These are phyloP conservation scores for Hemistola chrysoprasaria DNA, from an alignment of 2,888 invertebrate genomes.

Conservation along the genomic window DNA sequence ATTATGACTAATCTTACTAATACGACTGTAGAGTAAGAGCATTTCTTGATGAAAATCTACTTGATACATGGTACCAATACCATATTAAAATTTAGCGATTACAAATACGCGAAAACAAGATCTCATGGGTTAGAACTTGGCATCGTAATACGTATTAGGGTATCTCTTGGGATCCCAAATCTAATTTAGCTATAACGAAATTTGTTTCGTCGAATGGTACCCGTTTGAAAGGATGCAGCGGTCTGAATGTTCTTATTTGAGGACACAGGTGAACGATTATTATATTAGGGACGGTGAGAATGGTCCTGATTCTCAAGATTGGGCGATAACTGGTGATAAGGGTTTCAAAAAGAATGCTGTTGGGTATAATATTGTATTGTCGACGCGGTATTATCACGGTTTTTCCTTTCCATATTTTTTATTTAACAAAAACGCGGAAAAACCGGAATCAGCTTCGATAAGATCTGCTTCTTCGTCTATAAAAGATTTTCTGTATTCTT, in stretches of 20 bases:
- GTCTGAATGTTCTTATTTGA: conserved; percentile 13
- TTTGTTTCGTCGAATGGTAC: conserved; percentile 42
- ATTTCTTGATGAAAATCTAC: no score
- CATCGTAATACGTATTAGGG: conserved; percentile 42
- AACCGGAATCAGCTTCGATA: no score
- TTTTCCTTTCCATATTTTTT: conserved; percentile 3
- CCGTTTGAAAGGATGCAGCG: conserved; percentile 12
- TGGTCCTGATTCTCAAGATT: conserved; percentile 8
- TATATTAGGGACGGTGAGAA: conserved; percentile 24
- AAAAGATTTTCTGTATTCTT: no score
- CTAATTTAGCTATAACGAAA: conserved; percentile 64
- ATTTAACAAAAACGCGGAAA: conserved; percentile 2
- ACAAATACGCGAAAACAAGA: conserved; percentile 38
- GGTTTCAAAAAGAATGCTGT: conserved; percentile 12
- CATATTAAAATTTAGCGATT: conserved; percentile 27
- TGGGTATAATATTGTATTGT: conserved; percentile 15
- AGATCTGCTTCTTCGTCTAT: no score
- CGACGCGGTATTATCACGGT: conserved; percentile 3
- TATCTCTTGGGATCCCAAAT: conserved; percentile 48
- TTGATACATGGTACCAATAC: no score
- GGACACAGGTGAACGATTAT: conserved; percentile 40
- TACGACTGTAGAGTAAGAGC: no score
- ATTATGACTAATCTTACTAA: no score
- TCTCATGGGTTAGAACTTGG: conserved; percentile 39
- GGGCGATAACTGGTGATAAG: conserved; percentile 12